A percentile compares a stretch with the other conserved stretches of the same genome.
phyloP scores from a whole-genome alignment of 2,888 invertebrate genomes.

The Apamea sordens region DNA sequence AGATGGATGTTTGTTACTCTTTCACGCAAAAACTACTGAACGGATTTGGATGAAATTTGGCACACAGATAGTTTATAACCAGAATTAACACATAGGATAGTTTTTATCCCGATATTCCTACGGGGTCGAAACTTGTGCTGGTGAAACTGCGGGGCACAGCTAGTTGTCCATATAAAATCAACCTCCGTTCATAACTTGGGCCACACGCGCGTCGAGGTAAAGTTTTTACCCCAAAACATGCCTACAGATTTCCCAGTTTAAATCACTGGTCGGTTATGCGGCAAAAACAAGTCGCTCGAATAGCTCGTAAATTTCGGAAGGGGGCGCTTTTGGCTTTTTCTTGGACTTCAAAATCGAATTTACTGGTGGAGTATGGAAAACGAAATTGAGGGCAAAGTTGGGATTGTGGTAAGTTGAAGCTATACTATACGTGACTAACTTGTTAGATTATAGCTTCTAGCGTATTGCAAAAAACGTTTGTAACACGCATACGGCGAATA shows the following conservation, averaged over 20 bases:
- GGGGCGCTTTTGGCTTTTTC: conserved; percentile 77
- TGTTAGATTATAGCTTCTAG: neutral
- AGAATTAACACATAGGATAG: too few relatives aligned
- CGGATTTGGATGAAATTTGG: too few relatives aligned
- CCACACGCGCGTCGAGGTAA: conserved; percentile 54
- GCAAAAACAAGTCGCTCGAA: conserved; percentile 82
- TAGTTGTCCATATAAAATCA: neutral
- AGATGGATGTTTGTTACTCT: too few relatives aligned
- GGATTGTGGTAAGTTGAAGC: conserved; percentile 41
- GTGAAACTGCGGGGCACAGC: too few relatives aligned
- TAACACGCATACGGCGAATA: neutral
- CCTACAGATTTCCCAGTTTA: conserved; percentile 80
- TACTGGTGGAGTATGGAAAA: conserved; percentile 70
- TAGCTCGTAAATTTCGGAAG: conserved; percentile 82
- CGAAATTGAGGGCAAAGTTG: conserved; percentile 57
- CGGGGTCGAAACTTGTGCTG: too few relatives aligned
- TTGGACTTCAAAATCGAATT: conserved; percentile 82
- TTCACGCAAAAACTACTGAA: too few relatives aligned
- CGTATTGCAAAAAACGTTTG: neutral
- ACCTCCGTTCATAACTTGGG: conserved; percentile 5
- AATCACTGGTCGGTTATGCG: conserved; percentile 77
- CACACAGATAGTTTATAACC: too few relatives aligned
- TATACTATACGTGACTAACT: conserved; percentile 7
- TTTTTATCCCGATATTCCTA: too few relatives aligned
- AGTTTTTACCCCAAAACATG: conserved; percentile 79